A percentile compares a stretch with the other conserved stretches of the same genome.
Evolutionary conservation across 1,140 invertebrate genomes (phyloP).

Genomic region (Oncopodura yosiiana): DNA sequence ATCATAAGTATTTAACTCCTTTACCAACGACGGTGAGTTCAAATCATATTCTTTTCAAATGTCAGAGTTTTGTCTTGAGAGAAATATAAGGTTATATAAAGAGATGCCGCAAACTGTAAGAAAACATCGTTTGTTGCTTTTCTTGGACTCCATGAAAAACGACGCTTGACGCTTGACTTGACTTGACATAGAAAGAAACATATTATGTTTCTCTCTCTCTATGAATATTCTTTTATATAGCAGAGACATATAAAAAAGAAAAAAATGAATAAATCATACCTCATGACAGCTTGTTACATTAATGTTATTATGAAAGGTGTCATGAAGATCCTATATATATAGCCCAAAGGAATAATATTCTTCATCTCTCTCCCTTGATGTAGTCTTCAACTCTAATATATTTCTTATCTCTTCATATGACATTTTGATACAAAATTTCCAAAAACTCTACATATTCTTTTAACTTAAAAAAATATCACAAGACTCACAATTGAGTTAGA

Average conservation of each 20-base stretch:
- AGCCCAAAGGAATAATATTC: too few species aligned
- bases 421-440: too few species aligned
- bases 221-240: slow-evolving; percentile 2
- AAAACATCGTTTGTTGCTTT: background rate
- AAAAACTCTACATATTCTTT: too few species aligned
- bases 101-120: background rate
- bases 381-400: too few species aligned
- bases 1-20: slow-evolving; percentile 22
- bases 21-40: slow-evolving; percentile 40
- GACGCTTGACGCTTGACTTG: background rate
- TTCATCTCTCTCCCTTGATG: too few species aligned
- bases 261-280: slow-evolving; percentile 32
- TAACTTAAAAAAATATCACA: too few species aligned
- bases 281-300: slow-evolving; percentile 31
- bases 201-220: background rate
- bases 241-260: slow-evolving; percentile 13
- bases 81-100: background rate
- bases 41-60: background rate
- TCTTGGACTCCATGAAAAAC: background rate
- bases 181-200: background rate
- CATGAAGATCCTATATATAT: slow-evolving; percentile 12
- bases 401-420: too few species aligned
- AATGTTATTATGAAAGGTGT: slow-evolving; percentile 26
- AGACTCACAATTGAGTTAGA: too few species aligned
- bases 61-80: slow-evolving; percentile 7